Percentiles rank a stretch among this genome's conserved stretches.
Evolutionary conservation across 1,140 invertebrate genomes (phyloP).

Genomic region (Pectinophora gossypiella): DNA sequence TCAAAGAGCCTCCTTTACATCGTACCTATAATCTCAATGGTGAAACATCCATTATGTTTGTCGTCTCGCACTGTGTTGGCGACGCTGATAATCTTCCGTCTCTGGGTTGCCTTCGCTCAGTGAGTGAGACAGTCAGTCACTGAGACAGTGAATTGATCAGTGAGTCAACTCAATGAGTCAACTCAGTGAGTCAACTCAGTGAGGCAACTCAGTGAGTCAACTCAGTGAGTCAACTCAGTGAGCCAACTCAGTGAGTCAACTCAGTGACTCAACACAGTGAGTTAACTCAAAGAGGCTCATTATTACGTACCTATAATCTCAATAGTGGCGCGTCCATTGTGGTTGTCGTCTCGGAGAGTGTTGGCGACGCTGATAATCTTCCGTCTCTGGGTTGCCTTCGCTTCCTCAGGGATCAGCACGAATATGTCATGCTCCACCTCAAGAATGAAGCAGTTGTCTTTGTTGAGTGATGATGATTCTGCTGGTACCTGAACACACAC

Average conservation of each 20-base stretch:
- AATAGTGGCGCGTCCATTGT: constrained; percentile 85
- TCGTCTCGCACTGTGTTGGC: constrained; percentile 89
- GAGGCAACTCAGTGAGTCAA: too few relatives aligned
- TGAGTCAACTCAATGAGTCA: too few relatives aligned
- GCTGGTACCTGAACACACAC: constrained; percentile 40
- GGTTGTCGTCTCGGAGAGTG: constrained; percentile 88
- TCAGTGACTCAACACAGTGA: too few relatives aligned
- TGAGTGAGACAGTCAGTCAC: too few relatives aligned
- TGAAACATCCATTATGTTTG: constrained; percentile 86
- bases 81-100: constrained; percentile 86
- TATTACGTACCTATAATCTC: constrained; percentile 81
- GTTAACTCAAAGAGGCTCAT: too few relatives aligned
- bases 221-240: too few relatives aligned
- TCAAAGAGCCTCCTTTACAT: too few relatives aligned
- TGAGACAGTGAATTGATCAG: too few relatives aligned
- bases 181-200: too few relatives aligned
- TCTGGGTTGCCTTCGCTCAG: constrained; percentile 83
- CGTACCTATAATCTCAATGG: constrained; percentile 86
- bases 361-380: constrained; percentile 90
- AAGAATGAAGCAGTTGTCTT: constrained; percentile 93
- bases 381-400: constrained; percentile 83
- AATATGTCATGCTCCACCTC: constrained; percentile 89
- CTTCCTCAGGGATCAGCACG: constrained; percentile 84
- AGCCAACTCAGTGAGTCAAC: too few relatives aligned
- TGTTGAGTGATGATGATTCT: constrained; percentile 81